Conservation (phyloP, 2,797 vertebrate genomes). For the Gephyroberyx darwinii region DNA sequence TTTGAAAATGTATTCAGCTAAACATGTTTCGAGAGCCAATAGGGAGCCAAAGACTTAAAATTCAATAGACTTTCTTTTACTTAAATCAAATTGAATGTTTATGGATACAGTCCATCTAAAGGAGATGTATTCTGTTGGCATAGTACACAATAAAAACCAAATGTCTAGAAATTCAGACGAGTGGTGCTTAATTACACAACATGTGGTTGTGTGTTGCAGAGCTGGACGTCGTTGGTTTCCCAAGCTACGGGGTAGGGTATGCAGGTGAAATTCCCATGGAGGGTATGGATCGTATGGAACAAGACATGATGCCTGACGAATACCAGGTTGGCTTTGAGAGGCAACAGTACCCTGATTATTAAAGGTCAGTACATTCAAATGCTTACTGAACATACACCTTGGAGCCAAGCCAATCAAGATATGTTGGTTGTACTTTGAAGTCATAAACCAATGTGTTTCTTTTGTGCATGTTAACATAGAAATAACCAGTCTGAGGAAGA, state of each 20-base stretch:
- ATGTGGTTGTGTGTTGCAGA: constrained; percentile 67
- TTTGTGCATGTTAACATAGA: neutral
- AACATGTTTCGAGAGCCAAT: neutral
- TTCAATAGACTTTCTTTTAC: neutral
- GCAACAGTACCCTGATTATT: constrained; percentile 59
- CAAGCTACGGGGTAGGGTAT: constrained; percentile 42
- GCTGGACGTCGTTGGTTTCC: constrained; percentile 54
- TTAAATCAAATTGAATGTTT: neutral
- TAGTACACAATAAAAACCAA: neutral
- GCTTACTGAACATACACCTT: neutral
- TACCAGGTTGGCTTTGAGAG: constrained; percentile 56
- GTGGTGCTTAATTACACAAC: neutral
- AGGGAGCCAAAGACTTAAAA: neutral
- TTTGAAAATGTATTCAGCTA: no score
- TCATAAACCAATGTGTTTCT: neutral
- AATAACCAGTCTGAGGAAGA: neutral
- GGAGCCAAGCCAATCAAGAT: neutral
- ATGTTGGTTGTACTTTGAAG: neutral
- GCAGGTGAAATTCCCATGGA: constrained; percentile 59
- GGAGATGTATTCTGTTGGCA: neutral
- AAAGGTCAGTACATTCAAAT: constrained; percentile 58
- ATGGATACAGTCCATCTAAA: no score
- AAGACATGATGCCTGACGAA: constrained; percentile 65
- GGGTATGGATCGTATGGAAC: constrained; percentile 27
- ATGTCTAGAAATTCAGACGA: neutral